Evolutionary conservation across 2,888 invertebrate genomes (phyloP).

Genomic region (Ophioninae sp.): DNA sequence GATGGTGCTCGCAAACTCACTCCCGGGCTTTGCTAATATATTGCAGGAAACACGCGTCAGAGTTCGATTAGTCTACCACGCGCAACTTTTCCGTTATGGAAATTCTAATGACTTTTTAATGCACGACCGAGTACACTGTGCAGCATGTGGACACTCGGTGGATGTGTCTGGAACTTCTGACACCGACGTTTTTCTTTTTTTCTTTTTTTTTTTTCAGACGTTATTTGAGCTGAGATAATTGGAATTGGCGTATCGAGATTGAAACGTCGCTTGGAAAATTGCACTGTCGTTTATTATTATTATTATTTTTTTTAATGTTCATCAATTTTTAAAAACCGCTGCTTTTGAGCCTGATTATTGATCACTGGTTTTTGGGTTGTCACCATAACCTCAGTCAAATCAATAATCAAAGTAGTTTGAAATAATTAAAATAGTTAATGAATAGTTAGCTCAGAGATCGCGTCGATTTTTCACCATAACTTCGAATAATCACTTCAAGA

Average conservation of each 20-base stretch:
- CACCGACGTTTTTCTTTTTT: background rate
- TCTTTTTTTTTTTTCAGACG: too few relatives aligned
- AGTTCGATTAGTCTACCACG: slow-evolving; percentile 50
- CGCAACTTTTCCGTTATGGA: slow-evolving; percentile 47
- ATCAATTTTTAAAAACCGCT: too few relatives aligned
- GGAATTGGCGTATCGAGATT: too few relatives aligned
- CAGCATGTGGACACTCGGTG: slow-evolving; percentile 4
- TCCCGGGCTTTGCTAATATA: background rate
- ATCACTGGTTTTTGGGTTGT: too few relatives aligned
- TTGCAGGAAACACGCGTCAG: slow-evolving; percentile 9
- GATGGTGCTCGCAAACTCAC: slow-evolving; percentile 17
- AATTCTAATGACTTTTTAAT: slow-evolving; percentile 47
- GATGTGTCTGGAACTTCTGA: background rate
- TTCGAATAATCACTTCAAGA: background rate
- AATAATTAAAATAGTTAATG: too few relatives aligned
- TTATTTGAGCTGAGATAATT: background rate
- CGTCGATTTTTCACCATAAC: background rate
- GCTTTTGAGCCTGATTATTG: too few relatives aligned
- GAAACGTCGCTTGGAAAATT: too few relatives aligned
- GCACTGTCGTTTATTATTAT: too few relatives aligned
- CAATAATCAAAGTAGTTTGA: too few relatives aligned
- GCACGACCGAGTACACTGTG: background rate
- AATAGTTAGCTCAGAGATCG: too few relatives aligned
- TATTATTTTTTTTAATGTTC: too few relatives aligned
- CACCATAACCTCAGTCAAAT: too few relatives aligned